Conservation (phyloP, 2,797 vertebrate genomes). For the Acrocephalus scirpaceus region DNA sequence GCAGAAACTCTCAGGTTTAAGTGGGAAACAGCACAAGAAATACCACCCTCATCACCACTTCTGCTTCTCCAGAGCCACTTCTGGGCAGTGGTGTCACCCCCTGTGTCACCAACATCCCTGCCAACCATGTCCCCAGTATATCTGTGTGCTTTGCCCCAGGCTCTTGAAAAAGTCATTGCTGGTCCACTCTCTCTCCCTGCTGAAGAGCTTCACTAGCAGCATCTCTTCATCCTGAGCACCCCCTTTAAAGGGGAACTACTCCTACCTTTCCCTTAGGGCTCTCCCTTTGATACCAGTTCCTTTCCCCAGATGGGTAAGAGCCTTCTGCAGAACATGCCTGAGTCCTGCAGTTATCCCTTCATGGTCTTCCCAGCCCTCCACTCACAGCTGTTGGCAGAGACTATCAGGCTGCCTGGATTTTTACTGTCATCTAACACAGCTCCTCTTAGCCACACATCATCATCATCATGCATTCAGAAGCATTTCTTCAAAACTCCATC, state of each 20-base stretch:
- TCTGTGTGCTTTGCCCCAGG: accelerated
- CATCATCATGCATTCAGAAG: neutral
- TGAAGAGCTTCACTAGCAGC: neutral
- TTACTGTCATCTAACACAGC: neutral
- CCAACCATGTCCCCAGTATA: accelerated
- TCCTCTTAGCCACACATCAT: neutral
- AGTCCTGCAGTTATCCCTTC: neutral
- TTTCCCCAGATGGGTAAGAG: neutral
- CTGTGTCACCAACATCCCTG: neutral
- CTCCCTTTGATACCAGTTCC: neutral
- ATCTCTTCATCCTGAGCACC: neutral
- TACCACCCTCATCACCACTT: neutral
- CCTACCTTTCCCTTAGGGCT: neutral
- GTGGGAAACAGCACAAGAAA: neutral
- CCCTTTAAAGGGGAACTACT: neutral
- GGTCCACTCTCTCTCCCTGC: neutral
- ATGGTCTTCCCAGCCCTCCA: neutral
- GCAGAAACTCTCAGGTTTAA: neutral
- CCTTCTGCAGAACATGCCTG: accelerated
- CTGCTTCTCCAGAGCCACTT: neutral
- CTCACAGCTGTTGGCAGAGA: neutral
- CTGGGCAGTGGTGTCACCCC: accelerated
- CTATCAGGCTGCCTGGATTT: neutral
- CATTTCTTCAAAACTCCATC: neutral
- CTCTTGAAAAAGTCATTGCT: neutral